phyloP scores from a whole-genome alignment of 2,888 invertebrate genomes.

The Cryptus viduatorius region DNA sequence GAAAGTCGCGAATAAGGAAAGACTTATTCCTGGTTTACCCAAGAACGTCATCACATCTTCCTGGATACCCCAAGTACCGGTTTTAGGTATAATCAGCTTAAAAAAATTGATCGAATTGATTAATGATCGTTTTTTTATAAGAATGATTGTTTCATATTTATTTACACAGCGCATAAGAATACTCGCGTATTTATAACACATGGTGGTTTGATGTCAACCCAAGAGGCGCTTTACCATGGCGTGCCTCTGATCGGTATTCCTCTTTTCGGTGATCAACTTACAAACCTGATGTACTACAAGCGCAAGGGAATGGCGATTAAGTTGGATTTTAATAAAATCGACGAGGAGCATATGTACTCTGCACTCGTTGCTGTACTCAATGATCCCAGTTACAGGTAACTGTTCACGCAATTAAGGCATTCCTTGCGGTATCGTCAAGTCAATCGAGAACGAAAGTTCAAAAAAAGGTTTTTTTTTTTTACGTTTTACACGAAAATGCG shows the following conservation, averaged over 20 bases:
- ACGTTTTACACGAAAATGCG: too few relatives aligned
- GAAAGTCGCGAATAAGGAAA: conserved; percentile 71
- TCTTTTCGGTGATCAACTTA: conserved; percentile 77
- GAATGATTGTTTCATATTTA: not conserved
- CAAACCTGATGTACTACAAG: conserved; percentile 74
- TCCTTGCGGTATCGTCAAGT: too few relatives aligned
- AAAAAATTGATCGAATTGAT: not conserved
- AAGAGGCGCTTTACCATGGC: conserved; percentile 75
- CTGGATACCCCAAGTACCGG: conserved; percentile 76
- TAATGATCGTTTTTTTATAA: not conserved
- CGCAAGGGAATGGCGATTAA: conserved; percentile 72
- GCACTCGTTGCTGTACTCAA: conserved; percentile 82
- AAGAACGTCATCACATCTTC: conserved; percentile 71
- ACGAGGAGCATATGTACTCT: conserved; percentile 79
- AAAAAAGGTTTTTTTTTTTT: too few relatives aligned
- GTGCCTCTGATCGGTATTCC: conserved; percentile 78
- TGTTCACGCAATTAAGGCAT: too few relatives aligned
- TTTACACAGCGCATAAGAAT: conserved; percentile 73
- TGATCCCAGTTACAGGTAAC: conserved; percentile 82
- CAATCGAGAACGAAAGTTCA: too few relatives aligned
- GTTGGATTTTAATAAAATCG: conserved; percentile 74
- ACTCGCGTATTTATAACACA: conserved; percentile 77
- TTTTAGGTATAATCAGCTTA: conserved; percentile 69
- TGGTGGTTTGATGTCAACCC: conserved; percentile 76
- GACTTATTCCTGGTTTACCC: conserved; percentile 71